Evolutionary conservation across 2,113 vertebrate species (phyloP).

Genomic region (Poeciliopsis turrubarensis): DNA sequence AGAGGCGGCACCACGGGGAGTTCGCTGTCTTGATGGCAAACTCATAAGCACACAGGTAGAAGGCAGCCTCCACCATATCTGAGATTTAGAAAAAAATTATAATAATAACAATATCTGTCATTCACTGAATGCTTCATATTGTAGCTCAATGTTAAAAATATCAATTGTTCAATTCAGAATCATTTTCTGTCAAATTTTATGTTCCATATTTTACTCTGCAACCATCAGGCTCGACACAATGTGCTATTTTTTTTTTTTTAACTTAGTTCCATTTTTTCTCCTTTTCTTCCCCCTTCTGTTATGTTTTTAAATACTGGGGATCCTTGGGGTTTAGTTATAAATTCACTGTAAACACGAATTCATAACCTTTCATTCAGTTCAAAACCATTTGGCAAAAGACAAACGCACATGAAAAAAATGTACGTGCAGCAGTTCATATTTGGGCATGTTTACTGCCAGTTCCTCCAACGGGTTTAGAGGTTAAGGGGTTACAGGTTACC

Average conservation of each 20-base stretch:
- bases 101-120: neutral
- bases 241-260: no score
- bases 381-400: no score
- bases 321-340: no score
- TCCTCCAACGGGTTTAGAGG: neutral
- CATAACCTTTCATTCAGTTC: no score
- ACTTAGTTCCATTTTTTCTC: neutral
- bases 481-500: no score
- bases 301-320: neutral
- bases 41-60: constrained; percentile 93
- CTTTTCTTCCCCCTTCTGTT: neutral
- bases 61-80: constrained; percentile 92
- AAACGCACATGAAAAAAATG: neutral
- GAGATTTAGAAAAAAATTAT: constrained; percentile 19
- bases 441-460: neutral
- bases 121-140: neutral
- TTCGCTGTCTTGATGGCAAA: constrained; percentile 88
- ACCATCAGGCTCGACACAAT: neutral
- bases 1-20: constrained; percentile 92
- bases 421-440: neutral
- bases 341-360: neutral
- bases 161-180: neutral
- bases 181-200: neutral
- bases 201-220: neutral
- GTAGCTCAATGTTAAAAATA: neutral